Evolutionary conservation across 2,888 invertebrate genomes (phyloP).

Genomic region (Andrena fulva): DNA sequence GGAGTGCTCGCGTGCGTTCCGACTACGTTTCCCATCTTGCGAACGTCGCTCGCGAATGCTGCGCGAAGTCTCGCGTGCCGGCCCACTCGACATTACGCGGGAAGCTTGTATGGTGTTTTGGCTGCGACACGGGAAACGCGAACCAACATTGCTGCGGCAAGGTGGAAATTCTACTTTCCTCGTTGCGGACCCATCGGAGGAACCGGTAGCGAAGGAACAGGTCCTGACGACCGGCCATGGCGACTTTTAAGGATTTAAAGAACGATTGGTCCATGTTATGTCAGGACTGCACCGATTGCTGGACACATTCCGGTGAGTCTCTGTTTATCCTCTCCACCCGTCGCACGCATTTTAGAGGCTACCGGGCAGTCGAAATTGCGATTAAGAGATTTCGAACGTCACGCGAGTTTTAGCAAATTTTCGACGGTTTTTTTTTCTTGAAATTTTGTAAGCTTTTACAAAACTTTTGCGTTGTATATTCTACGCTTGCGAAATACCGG

Average conservation of each 20-base stretch:
- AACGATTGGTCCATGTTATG: constrained; percentile 89
- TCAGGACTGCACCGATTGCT: constrained; percentile 88
- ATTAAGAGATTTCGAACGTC: not conserved
- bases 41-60: constrained; percentile 29
- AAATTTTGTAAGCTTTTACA: not conserved
- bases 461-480: not conserved
- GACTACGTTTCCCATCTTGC: constrained; percentile 37
- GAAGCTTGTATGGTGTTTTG: constrained; percentile 30
- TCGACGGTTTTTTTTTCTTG: too few relatives aligned
- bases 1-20: constrained; percentile 53
- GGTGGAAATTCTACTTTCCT: constrained; percentile 27
- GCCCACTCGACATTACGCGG: constrained; percentile 29
- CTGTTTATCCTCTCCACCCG: not conserved
- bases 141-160: constrained; percentile 17
- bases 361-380: not conserved
- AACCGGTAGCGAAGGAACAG: constrained; percentile 30
- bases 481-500: too few relatives aligned
- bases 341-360: not conserved
- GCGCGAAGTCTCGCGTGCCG: constrained; percentile 11
- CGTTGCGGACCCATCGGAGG: constrained; percentile 11
- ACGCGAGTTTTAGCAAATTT: too few relatives aligned
- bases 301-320: constrained; percentile 88
- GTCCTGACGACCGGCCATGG: constrained; percentile 84
- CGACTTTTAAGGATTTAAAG: constrained; percentile 88
- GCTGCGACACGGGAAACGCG: constrained; percentile 11